These are phyloP conservation scores for Ahaetulla prasina DNA, from an alignment of 2,113 vertebrate species.

Conservation along the genomic window DNA sequence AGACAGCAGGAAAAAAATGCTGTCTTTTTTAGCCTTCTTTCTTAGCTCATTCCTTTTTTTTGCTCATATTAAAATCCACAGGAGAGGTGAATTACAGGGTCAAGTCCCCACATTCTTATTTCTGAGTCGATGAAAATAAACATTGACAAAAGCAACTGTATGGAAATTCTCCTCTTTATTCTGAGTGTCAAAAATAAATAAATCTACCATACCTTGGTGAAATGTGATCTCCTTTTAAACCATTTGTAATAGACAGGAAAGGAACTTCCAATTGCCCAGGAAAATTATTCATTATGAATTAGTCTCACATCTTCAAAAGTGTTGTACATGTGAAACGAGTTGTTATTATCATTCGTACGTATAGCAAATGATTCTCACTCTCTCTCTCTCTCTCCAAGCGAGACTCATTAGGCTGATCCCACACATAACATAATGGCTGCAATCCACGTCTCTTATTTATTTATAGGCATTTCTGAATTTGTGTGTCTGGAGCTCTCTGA, in stretches of 20 bases:
- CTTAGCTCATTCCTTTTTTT: background rate
- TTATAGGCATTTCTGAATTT: background rate
- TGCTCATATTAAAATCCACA: background rate
- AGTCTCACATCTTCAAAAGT: background rate
- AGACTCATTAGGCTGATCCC: background rate
- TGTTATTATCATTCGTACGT: slow-evolving; percentile 20
- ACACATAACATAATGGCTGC: slow-evolving; percentile 17
- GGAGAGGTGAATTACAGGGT: background rate
- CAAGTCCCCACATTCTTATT: background rate
- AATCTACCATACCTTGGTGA: background rate
- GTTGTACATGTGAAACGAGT: background rate
- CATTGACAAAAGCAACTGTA: background rate
- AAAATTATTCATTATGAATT: slow-evolving; percentile 31
- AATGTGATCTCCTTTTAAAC: slow-evolving; percentile 9
- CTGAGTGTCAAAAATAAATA: background rate
- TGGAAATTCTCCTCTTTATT: slow-evolving; percentile 8
- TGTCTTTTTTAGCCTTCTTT: background rate
- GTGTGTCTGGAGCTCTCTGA: background rate
- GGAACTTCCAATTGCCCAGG: background rate
- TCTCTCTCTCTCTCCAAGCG: background rate
- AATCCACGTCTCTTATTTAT: slow-evolving; percentile 17
- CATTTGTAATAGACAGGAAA: rapidly evolving
- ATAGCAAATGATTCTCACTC: slow-evolving; percentile 4
- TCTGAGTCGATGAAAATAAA: background rate
- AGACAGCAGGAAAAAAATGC: background rate